Base-by-base conservation (phyloP, 2,888 invertebrate species). In the Ommatoiulus sabulosus region DNA sequence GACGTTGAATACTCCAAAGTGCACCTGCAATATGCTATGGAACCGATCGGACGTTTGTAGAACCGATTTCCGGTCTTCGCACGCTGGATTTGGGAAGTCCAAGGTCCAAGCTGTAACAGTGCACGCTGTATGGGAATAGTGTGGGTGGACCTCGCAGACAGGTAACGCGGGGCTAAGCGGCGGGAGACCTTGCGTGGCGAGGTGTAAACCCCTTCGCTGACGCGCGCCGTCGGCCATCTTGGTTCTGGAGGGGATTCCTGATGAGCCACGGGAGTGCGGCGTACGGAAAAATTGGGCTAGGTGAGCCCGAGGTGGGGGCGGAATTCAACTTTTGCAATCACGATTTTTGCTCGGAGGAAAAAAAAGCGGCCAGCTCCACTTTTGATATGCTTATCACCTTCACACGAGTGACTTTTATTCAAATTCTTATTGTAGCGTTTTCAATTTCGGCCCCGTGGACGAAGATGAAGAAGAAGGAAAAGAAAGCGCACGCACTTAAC, bases 351-450 rank as follows among this genome's bases (percentile, higher is more conserved):
- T 72, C 24, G 7, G 72, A 72, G 72, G 72, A 63, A 24, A 52
- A 46, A 63, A 63, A 63, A 63, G 20, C 20, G 12, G 15, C 80
- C 35, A 35, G 80, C 80, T 80, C 80, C 35, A 80, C 80, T 80
- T 80, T 80, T 80, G 80, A 80, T 80, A 80, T 80, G 80, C 80
- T 80, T 80, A 80, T 80, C 80, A 80, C 80, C 80, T 80, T 80
- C 80, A 80, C 12, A 80, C 80, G 80, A 80, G 80, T 80, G 80
- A 80, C 80, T 80, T 80, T 43, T 80, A 80, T 80, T 80, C 80
- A 80, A 80, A 80, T 80, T 80, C 80, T 80, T 35, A 35, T 80
- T 80, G 35, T 24, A 24, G 35, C 3, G 24, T 80, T 80, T 80
- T 72, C 35, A 80, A 80, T 80, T 80, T 80, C 10, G 80, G 35